Evolutionary conservation across 2,888 invertebrate species (phyloP).

Genomic region (Scaptomyza parva): DNA sequence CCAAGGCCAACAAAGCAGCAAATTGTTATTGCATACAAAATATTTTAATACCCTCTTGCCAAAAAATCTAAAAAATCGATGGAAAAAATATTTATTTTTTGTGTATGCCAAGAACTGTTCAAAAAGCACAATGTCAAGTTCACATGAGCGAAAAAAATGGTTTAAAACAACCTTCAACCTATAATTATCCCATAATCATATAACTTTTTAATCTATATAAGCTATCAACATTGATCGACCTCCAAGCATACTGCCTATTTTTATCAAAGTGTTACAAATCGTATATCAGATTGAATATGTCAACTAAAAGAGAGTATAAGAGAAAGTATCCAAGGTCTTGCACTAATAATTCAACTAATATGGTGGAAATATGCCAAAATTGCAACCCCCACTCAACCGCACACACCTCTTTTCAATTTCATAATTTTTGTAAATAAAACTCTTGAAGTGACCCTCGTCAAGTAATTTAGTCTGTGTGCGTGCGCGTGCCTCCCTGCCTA

Average conservation of each 20-base stretch:
- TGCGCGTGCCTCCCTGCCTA: conserved; percentile 5
- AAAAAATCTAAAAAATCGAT: conserved; percentile 17
- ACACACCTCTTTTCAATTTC: conserved; percentile 21
- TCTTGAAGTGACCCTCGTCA: conserved; percentile 45
- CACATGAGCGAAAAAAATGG: conserved; percentile 11
- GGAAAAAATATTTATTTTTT: conserved; percentile 7
- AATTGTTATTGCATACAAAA: conserved; percentile 17
- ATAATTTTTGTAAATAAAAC: conserved; percentile 13
- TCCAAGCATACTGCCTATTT: too few species aligned
- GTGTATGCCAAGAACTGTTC: conserved; percentile 3
- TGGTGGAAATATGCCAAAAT: conserved; percentile 13
- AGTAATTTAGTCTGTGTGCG: neutral
- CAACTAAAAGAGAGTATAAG: neutral
- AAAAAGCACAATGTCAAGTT: conserved; percentile 47
- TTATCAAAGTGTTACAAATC: neutral
- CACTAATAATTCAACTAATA: conserved; percentile 43
- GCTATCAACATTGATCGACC: neutral
- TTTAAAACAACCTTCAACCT: neutral
- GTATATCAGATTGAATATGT: neutral
- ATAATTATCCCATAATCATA: neutral
- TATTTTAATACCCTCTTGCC: conserved; percentile 38
- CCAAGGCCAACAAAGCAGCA: conserved; percentile 33
- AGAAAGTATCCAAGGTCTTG: conserved; percentile 42
- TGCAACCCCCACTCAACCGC: conserved; percentile 25
- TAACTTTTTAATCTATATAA: too few species aligned